These are phyloP conservation scores for Aplodontia rufa DNA, from an alignment of 2,113 vertebrate species.

Conservation along the genomic window DNA sequence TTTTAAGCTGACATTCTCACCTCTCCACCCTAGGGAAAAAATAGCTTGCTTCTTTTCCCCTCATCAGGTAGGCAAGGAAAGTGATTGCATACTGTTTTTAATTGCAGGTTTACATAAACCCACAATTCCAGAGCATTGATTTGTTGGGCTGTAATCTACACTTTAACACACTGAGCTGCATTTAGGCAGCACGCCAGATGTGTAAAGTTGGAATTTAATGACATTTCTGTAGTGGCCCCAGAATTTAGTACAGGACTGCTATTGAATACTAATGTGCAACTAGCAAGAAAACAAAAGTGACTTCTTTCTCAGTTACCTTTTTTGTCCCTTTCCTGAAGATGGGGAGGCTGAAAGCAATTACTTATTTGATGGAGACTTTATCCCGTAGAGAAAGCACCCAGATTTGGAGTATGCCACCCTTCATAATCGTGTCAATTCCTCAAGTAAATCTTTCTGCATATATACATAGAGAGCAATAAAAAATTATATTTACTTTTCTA, in stretches of 20 bases:
- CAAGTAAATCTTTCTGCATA: no score
- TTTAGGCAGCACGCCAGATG: conserved; percentile 38
- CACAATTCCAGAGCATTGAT: conserved; percentile 1
- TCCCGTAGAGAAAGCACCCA: background rate
- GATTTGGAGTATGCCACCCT: no score
- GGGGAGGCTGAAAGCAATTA: conserved; percentile 22
- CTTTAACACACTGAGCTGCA: conserved; percentile 16
- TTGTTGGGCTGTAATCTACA: conserved; percentile 12
- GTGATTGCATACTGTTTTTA: conserved; percentile 11
- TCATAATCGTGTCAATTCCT: no score
- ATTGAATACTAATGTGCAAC: conserved; percentile 25
- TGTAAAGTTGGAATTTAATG: conserved; percentile 51
- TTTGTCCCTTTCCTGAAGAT: background rate
- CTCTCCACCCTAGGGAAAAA: background rate
- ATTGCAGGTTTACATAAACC: conserved; percentile 43
- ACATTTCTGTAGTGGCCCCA: conserved; percentile 41
- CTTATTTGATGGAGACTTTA: background rate
- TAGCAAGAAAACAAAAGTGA: conserved; percentile 21
- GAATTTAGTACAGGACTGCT: background rate
- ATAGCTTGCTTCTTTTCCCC: background rate
- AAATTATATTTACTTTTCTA: no score
- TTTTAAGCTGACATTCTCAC: background rate
- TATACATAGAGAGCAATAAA: no score
- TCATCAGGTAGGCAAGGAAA: conserved; percentile 40
- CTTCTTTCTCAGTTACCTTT: conserved; percentile 9